These are phyloP conservation scores for Psittacula cyanocephala DNA, from an alignment of 2,113 vertebrate species.

Conservation along the genomic window DNA sequence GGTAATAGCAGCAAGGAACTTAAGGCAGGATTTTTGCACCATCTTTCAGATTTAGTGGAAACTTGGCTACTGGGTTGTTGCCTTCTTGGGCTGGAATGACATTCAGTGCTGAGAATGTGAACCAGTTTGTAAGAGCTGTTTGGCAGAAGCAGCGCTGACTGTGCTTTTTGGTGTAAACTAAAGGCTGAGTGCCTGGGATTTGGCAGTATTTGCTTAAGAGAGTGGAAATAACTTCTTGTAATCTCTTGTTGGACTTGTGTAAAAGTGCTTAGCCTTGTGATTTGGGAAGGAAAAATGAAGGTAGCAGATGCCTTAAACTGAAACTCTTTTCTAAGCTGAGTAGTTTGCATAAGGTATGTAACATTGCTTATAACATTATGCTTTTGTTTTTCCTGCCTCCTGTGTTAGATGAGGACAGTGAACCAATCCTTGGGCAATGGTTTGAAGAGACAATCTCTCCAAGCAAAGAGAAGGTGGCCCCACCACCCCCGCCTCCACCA, in stretches of 20 bases:
- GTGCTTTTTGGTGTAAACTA: not conserved
- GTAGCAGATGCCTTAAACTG: not conserved
- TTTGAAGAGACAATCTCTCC: conserved; percentile 99
- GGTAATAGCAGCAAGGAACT: conserved; percentile 69
- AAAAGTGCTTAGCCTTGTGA: not conserved
- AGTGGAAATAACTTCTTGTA: not conserved
- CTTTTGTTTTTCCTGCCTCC: not conserved
- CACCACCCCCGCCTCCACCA: conserved; percentile 88
- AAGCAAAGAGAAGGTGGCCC: conserved; percentile 93
- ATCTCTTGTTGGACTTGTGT: not conserved
- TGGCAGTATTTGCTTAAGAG: not conserved
- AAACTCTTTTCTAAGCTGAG: not conserved
- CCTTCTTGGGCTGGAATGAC: not conserved
- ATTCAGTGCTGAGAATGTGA: not conserved
- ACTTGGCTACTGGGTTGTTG: not conserved
- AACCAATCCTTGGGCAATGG: conserved; percentile 98
- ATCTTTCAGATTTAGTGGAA: not conserved
- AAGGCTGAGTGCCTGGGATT: not conserved
- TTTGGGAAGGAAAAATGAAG: not conserved
- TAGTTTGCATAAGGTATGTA: not conserved
- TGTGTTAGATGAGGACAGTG: conserved; percentile 92
- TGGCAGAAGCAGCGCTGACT: not conserved
- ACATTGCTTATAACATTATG: not conserved
- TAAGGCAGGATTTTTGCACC: not conserved
- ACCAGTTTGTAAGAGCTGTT: not conserved